Evolutionary conservation across 1,140 invertebrate species (phyloP).

Genomic region (Lordiphosa clarofinis): DNA sequence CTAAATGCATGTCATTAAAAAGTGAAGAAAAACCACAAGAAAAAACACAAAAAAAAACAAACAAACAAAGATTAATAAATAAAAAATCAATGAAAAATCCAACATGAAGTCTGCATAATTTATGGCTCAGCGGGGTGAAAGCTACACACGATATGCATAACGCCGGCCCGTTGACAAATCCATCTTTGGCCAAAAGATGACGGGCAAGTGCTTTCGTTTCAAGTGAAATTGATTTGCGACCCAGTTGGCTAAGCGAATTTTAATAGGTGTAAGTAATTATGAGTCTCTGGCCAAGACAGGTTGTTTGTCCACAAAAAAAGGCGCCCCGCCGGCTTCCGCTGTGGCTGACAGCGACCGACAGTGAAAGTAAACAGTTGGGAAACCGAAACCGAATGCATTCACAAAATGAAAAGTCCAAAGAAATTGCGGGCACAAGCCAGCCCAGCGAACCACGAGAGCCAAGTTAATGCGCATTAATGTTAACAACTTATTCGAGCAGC

Average conservation of each 20-base stretch:
- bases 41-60: slow-evolving; percentile 36
- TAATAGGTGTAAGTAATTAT: slow-evolving; percentile 74
- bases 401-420: slow-evolving; percentile 52
- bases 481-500: slow-evolving; percentile 58
- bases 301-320: slow-evolving; percentile 33
- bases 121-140: slow-evolving; percentile 57
- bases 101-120: slow-evolving; percentile 50
- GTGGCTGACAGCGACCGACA: slow-evolving; percentile 27
- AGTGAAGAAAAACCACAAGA: slow-evolving; percentile 70
- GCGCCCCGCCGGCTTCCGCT: slow-evolving; percentile 58
- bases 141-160: slow-evolving; percentile 32
- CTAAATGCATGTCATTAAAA: slow-evolving; percentile 78
- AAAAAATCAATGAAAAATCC: slow-evolving; percentile 76
- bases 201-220: slow-evolving; percentile 61
- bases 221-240: slow-evolving; percentile 77
- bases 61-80: slow-evolving; percentile 65
- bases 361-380: slow-evolving; percentile 57
- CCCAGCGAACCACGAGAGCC: slow-evolving; percentile 27
- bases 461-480: slow-evolving; percentile 58
- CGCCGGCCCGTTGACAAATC: slow-evolving; percentile 44
- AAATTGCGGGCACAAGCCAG: slow-evolving; percentile 27
- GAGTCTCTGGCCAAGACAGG: slow-evolving; percentile 44
- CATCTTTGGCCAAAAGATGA: slow-evolving; percentile 50
- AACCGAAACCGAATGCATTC: slow-evolving; percentile 18
- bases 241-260: slow-evolving; percentile 63